phyloP scores from a whole-genome alignment of 1,140 invertebrate genomes.

The Carposina sasakii region DNA sequence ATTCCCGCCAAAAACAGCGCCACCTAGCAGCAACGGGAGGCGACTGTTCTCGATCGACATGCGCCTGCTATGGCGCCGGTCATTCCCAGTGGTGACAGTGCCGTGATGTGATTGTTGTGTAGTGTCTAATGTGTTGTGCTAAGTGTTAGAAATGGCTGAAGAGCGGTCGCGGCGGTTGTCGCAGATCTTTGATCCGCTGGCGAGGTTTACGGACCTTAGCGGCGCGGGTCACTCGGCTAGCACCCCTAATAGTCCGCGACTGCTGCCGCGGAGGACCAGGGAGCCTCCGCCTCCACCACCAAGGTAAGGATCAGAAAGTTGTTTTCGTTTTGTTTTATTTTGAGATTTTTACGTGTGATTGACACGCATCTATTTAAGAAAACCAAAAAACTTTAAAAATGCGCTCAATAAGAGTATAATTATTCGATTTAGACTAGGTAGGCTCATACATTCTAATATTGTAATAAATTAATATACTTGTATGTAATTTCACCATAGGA shows the following conservation, averaged over 20 bases:
- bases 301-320: slow-evolving; percentile 33
- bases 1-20: slow-evolving; percentile 54
- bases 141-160: slow-evolving; percentile 71
- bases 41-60: slow-evolving; percentile 42
- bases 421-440: too few species aligned
- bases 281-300: slow-evolving; percentile 74
- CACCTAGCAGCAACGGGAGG: slow-evolving; percentile 37
- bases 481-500: too few species aligned
- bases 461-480: too few species aligned
- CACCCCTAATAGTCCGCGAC: slow-evolving; percentile 79
- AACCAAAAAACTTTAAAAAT: too few species aligned
- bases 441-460: too few species aligned
- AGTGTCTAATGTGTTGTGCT: slow-evolving; percentile 49
- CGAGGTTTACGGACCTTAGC: slow-evolving; percentile 77
- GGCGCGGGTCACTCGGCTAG: slow-evolving; percentile 72
- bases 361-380: too few species aligned
- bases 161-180: slow-evolving; percentile 79
- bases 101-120: slow-evolving; percentile 52
- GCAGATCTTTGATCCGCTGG: slow-evolving; percentile 85
- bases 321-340: too few species aligned
- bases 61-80: too few species aligned
- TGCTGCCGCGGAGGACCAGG: slow-evolving; percentile 74
- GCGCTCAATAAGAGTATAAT: too few species aligned
- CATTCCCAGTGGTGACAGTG: slow-evolving; percentile 42
- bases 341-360: too few species aligned